phyloP scores from a whole-genome alignment of 2,797 vertebrate genomes.

The Argyrosomus regius region DNA sequence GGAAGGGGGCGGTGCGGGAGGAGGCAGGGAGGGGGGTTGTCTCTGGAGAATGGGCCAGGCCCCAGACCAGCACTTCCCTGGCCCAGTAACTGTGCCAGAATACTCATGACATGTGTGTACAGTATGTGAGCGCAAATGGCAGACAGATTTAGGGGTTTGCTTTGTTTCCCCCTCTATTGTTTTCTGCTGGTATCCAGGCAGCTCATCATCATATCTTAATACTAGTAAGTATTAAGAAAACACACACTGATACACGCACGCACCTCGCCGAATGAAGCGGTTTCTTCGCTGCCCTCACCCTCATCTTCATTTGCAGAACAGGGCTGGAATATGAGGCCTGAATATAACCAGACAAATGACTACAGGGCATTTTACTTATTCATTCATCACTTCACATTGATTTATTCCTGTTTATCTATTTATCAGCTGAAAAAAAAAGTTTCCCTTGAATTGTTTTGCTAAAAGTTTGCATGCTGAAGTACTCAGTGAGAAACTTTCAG shows the following conservation, averaged over 20 bases:
- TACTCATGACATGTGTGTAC: slow-evolving; percentile 81
- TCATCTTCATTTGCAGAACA: slow-evolving; percentile 77
- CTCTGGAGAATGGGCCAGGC: slow-evolving; percentile 84
- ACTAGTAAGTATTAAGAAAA: slow-evolving; percentile 48
- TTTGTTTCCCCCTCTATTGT: slow-evolving; percentile 77
- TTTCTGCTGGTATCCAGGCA: slow-evolving; percentile 71
- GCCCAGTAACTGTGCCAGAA: slow-evolving; percentile 84
- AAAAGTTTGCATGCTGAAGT: slow-evolving; percentile 68
- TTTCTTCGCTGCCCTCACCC: slow-evolving; percentile 60
- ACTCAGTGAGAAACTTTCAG: slow-evolving; percentile 72
- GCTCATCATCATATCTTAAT: slow-evolving; percentile 72
- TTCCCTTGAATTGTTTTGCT: slow-evolving; percentile 66
- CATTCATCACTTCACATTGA: slow-evolving; percentile 84
- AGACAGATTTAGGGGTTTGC: slow-evolving; percentile 85
- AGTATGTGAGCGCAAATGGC: slow-evolving; percentile 85
- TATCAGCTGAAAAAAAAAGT: slow-evolving; percentile 71
- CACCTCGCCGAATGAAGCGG: slow-evolving; percentile 36
- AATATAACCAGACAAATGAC: slow-evolving; percentile 83
- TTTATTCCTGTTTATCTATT: slow-evolving; percentile 86
- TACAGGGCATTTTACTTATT: slow-evolving; percentile 85
- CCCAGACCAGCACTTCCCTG: slow-evolving; percentile 85
- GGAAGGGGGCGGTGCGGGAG: slow-evolving; percentile 62
- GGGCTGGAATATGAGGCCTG: slow-evolving; percentile 73
- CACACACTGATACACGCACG: slow-evolving; percentile 27
- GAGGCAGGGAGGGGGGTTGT: slow-evolving; percentile 53